phyloP scores from a whole-genome alignment of 2,888 invertebrate species.

The Andrena praecox region DNA sequence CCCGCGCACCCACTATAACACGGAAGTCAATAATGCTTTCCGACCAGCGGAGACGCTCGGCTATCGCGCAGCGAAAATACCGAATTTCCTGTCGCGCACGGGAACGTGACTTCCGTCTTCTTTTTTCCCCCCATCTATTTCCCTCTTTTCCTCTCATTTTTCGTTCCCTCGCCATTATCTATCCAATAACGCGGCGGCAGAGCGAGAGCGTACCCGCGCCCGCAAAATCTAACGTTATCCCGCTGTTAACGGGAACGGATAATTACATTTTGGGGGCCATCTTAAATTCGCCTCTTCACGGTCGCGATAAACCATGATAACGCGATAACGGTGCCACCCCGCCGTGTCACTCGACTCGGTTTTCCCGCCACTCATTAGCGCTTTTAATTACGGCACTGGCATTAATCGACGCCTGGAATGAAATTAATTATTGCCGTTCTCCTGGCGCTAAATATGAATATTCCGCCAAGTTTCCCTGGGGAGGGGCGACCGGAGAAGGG shows the following conservation, averaged over 20 bases:
- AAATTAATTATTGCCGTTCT: conserved; percentile 41
- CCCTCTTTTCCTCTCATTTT: not conserved
- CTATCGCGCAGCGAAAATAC: conserved; percentile 16
- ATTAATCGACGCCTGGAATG: conserved; percentile 33
- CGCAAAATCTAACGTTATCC: conserved; percentile 35
- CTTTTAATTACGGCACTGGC: conserved; percentile 31
- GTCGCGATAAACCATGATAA: conserved; percentile 44
- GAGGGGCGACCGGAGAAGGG: not conserved
- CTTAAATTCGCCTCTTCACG: conserved; percentile 37
- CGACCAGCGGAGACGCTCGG: conserved; percentile 23
- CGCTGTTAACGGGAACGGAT: conserved; percentile 48
- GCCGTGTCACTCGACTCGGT: conserved; percentile 27
- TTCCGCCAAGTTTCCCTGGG: not conserved
- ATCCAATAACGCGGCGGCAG: conserved; percentile 48
- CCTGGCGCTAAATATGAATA: conserved; percentile 16
- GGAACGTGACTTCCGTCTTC: not conserved
- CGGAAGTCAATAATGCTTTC: conserved; percentile 17
- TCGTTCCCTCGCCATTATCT: conserved; percentile 35
- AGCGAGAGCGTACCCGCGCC: conserved; percentile 22
- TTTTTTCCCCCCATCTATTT: not conserved
- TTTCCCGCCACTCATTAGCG: conserved; percentile 45
- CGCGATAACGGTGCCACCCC: conserved; percentile 39
- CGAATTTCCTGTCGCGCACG: conserved; percentile 12
- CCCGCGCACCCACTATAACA: not conserved
- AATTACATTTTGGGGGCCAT: conserved; percentile 48